phyloP scores from a whole-genome alignment of 2,113 vertebrate species.

The Prochilodus magdalenae region DNA sequence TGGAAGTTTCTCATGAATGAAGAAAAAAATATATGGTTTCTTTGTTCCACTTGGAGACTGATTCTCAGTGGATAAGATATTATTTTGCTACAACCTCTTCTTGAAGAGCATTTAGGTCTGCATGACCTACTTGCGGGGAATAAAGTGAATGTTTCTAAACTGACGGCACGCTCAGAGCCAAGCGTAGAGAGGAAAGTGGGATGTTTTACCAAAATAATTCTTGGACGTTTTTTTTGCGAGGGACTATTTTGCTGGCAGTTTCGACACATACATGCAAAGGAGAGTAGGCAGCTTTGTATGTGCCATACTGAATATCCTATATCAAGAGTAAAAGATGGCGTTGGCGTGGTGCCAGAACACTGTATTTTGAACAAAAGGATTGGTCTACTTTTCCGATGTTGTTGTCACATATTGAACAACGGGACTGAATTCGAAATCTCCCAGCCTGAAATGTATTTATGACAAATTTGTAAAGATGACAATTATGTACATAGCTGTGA shows the following conservation, averaged over 20 bases:
- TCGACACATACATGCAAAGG: conserved; percentile 55
- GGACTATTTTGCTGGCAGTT: conserved; percentile 51
- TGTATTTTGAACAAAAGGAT: conserved; percentile 35
- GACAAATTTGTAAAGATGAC: conserved; percentile 78
- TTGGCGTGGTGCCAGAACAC: conserved; percentile 66
- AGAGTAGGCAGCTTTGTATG: conserved; percentile 73
- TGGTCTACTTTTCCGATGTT: conserved; percentile 45
- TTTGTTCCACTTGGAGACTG: conserved; percentile 64
- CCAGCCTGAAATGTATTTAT: conserved; percentile 95
- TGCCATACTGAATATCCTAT: conserved; percentile 74
- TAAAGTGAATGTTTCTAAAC: conserved; percentile 76
- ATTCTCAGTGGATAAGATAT: conserved; percentile 68
- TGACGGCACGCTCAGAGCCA: conserved; percentile 74
- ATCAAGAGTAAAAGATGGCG: conserved; percentile 71
- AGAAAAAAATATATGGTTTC: conserved; percentile 15
- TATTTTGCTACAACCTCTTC: conserved; percentile 82
- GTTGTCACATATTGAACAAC: conserved; percentile 53
- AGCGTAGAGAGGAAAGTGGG: conserved; percentile 57
- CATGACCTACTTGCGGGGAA: conserved; percentile 72
- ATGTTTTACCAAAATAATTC: conserved; percentile 65
- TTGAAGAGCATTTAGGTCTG: conserved; percentile 69
- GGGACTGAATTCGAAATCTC: conserved; percentile 72
- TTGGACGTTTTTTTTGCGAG: conserved; percentile 33
- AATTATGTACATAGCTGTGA: conserved; percentile 84
- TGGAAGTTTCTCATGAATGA: conserved; percentile 21